Conservation (phyloP, 2,113 vertebrate genomes). For the Gambusia holbrooki region DNA sequence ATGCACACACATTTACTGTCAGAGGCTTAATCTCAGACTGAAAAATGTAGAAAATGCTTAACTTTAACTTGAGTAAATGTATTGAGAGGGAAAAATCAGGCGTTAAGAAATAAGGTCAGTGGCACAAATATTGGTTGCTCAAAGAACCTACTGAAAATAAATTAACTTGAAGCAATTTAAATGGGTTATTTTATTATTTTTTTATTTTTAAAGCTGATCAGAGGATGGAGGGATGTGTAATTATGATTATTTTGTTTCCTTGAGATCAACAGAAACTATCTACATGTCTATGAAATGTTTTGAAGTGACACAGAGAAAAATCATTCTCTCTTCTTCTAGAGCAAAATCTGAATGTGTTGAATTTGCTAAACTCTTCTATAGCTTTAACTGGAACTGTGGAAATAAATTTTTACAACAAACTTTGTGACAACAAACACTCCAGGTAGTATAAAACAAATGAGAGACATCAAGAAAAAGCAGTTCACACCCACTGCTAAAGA, state of each 20-base stretch:
- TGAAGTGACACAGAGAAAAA: too few species aligned
- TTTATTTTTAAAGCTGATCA: too few species aligned
- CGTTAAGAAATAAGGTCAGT: not conserved
- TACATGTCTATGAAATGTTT: too few species aligned
- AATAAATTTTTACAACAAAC: not conserved
- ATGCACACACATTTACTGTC: not conserved
- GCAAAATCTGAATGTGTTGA: too few species aligned
- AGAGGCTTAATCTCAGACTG: not conserved
- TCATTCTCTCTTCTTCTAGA: too few species aligned
- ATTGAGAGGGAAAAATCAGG: not conserved
- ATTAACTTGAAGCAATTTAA: too few species aligned
- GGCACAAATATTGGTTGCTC: not conserved
- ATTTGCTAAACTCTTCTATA: not conserved
- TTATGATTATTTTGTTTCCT: not conserved
- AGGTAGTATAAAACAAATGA: not conserved
- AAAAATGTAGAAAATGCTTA: not conserved
- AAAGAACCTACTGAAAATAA: not conserved
- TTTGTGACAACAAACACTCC: not conserved
- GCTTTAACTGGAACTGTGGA: not conserved
- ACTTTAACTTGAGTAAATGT: not conserved
- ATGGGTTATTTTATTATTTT: too few species aligned
- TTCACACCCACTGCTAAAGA: not conserved
- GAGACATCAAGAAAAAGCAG: too few species aligned
- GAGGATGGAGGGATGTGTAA: too few species aligned
- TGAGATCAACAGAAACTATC: not conserved